These are phyloP conservation scores for Lepidostoma basale DNA, from an alignment of 1,140 invertebrate species.

Conservation along the genomic window DNA sequence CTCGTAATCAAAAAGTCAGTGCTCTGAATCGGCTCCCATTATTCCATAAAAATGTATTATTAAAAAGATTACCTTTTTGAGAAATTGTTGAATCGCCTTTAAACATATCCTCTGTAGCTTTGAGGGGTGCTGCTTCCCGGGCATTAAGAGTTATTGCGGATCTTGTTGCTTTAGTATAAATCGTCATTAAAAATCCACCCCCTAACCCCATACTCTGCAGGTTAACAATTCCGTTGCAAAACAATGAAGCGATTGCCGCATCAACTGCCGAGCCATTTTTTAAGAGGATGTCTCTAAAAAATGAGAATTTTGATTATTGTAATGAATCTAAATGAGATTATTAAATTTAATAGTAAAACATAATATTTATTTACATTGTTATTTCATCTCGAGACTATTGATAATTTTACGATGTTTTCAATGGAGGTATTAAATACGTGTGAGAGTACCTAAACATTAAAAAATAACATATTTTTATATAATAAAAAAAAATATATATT, in stretches of 20 bases:
- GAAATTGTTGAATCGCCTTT: conserved; percentile 52
- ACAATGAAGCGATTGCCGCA: conserved; percentile 79
- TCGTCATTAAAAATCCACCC: conserved; percentile 85
- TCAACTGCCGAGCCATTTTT: conserved; percentile 87
- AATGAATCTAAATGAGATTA: too few species aligned
- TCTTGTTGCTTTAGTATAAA: conserved; percentile 71
- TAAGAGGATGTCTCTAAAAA: conserved; percentile 71
- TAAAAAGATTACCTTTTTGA: conserved; percentile 17
- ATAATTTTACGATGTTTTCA: too few species aligned
- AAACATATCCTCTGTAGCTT: conserved; percentile 73
- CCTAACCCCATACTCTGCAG: conserved; percentile 88
- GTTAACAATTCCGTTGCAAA: conserved; percentile 86
- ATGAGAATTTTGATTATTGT: too few species aligned
- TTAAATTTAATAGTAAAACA: too few species aligned
- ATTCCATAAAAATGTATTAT: background rate
- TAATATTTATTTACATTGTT: too few species aligned
- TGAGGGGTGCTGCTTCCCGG: conserved; percentile 77
- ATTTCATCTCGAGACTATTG: too few species aligned
- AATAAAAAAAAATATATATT: too few species aligned
- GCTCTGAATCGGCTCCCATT: background rate
- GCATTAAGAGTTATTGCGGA: conserved; percentile 77
- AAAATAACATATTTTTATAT: too few species aligned
- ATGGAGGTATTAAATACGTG: too few species aligned
- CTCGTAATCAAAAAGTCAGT: background rate
- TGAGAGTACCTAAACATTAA: too few species aligned